Percentiles rank a stretch among this genome's conserved stretches.
Conservation (phyloP, 2,797 vertebrate species). For the Loris lydekkerianus region DNA sequence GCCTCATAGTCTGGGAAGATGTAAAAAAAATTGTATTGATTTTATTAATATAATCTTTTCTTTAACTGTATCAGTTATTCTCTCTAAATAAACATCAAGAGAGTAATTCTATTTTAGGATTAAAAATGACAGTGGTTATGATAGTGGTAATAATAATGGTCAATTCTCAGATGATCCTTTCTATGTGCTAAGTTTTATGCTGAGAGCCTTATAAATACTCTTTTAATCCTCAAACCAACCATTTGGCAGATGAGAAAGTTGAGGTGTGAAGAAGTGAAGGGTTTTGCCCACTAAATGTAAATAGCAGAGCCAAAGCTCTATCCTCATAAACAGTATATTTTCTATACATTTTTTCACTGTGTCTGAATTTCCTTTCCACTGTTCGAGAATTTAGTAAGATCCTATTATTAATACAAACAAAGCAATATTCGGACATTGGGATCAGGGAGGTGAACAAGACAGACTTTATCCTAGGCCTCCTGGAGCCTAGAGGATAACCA, state of each 20-base stretch:
- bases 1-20: neutral
- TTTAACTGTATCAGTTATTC: neutral
- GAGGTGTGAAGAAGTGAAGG: neutral
- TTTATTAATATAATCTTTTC: constrained; percentile 33
- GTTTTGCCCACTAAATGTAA: neutral
- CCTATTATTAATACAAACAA: neutral
- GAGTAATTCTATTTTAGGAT: neutral
- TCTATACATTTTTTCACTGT: neutral
- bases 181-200: neutral
- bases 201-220: constrained; percentile 5
- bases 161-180: neutral
- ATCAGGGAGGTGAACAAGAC: neutral
- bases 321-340: neutral
- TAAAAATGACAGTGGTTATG: neutral
- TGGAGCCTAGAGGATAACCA: neutral
- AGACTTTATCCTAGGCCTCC: neutral
- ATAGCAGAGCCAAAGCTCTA: neutral
- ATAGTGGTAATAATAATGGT: neutral
- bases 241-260: neutral
- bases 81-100: constrained; percentile 4
- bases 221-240: neutral
- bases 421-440: neutral
- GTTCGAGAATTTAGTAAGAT: neutral
- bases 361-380: neutral
- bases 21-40: neutral